Conservation (phyloP, 2,888 invertebrate species). For the Gnatocerus cornutus region DNA sequence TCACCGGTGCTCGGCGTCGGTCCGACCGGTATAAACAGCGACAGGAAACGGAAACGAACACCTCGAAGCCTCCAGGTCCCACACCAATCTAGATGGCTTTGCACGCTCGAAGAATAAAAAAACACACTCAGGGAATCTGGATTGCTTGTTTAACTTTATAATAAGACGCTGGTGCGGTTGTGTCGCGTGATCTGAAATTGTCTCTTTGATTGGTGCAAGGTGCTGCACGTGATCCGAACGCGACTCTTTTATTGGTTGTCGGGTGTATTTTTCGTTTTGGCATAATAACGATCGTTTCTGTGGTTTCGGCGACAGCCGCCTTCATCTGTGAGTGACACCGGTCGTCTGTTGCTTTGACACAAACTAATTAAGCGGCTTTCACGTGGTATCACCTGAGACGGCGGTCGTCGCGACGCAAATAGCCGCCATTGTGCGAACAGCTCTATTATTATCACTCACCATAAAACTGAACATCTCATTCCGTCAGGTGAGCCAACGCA, state of each 20-base stretch:
- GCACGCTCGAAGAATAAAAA: constrained; percentile 12
- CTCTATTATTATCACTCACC: constrained; percentile 58
- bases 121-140: background rate
- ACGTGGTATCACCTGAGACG: constrained; percentile 63
- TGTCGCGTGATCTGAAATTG: background rate
- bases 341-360: constrained; percentile 62
- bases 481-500: constrained; percentile 30
- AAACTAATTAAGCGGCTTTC: constrained; percentile 65
- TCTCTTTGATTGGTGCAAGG: background rate
- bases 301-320: constrained; percentile 24
- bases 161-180: too few species aligned
- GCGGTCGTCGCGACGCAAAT: constrained; percentile 62
- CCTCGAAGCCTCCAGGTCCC: constrained; percentile 59
- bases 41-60: constrained; percentile 59
- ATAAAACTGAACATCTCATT: constrained; percentile 8
- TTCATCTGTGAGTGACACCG: constrained; percentile 32
- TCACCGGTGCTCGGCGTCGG: constrained; percentile 56
- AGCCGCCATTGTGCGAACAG: constrained; percentile 60
- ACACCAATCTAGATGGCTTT: constrained; percentile 57
- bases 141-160: too few species aligned
- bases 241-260: background rate
- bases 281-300: background rate
- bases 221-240: background rate
- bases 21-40: constrained; percentile 39
- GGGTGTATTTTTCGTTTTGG: background rate